Evolutionary conservation across 2,113 vertebrate species (phyloP).

Genomic region (Ammodytes dubius): DNA sequence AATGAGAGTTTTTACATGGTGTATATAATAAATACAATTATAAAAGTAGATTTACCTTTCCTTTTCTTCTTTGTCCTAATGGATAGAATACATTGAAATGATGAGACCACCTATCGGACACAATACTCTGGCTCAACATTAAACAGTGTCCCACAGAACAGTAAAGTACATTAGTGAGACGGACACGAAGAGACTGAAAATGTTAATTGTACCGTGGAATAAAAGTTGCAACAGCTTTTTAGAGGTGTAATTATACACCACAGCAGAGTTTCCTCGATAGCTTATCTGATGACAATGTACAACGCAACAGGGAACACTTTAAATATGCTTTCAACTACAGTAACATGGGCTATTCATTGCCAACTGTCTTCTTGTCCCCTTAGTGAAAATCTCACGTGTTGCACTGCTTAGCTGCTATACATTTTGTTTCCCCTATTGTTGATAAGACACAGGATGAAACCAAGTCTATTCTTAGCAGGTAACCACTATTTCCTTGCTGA

Average conservation of each 20-base stretch:
- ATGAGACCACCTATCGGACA: not conserved
- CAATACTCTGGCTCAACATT: not conserved
- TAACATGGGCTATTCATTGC: not conserved
- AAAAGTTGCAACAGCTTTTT: not conserved
- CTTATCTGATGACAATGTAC: not conserved
- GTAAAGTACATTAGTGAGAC: not conserved
- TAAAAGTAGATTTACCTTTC: slow-evolving; percentile 53
- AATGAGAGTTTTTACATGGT: not conserved
- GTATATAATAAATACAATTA: not conserved
- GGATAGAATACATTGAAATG: slow-evolving; percentile 13
- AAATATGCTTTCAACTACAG: not conserved
- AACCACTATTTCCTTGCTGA: slow-evolving; percentile 41
- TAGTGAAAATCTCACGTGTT: not conserved
- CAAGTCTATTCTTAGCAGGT: slow-evolving; percentile 9
- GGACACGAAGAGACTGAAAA: not conserved
- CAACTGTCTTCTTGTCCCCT: not conserved
- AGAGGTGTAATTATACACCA: not conserved
- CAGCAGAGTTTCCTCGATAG: slow-evolving; percentile 57
- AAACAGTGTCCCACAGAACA: not conserved
- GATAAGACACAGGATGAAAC: not conserved
- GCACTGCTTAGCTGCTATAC: not conserved
- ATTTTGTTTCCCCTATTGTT: not conserved
- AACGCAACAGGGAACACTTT: slow-evolving; percentile 68
- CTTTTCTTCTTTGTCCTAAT: slow-evolving; percentile 51
- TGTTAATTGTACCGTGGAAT: not conserved